phyloP scores from a whole-genome alignment of 2,797 vertebrate genomes.

The Rhodeus uyekii region DNA sequence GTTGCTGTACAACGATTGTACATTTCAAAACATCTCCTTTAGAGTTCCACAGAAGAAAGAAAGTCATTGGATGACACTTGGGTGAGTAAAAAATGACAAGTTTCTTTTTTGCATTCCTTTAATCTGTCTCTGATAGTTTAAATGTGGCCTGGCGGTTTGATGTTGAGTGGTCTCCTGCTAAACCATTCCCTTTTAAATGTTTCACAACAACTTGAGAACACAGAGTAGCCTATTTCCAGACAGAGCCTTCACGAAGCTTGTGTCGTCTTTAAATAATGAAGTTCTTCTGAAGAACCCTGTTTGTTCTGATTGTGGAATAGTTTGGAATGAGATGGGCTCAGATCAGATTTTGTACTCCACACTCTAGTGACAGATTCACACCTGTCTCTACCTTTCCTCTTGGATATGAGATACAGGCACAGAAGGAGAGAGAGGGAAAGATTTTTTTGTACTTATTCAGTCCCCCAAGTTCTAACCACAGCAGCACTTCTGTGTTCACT shows the following conservation, averaged over 20 bases:
- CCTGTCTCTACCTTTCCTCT: conserved; percentile 36
- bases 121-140: conserved; percentile 23
- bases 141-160: conserved; percentile 19
- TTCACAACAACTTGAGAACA: conserved; percentile 45
- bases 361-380: conserved; percentile 33
- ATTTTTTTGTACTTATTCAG: conserved; percentile 1
- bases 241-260: conserved; percentile 12
- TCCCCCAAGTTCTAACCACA: conserved; percentile 30
- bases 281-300: conserved; percentile 47
- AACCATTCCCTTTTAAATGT: conserved; percentile 26
- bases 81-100: background rate
- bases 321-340: conserved; percentile 41
- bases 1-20: background rate
- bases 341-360: conserved; percentile 46
- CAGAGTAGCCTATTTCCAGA: conserved; percentile 38
- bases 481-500: conserved; percentile 1
- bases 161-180: conserved; percentile 15
- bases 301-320: conserved; percentile 50
- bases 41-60: background rate
- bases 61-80: background rate
- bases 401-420: background rate
- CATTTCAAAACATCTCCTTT: background rate
- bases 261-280: conserved; percentile 13
- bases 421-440: background rate
- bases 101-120: background rate